These are phyloP conservation scores for Drosophila rufa DNA, from an alignment of 1,140 invertebrate genomes.

Conservation along the genomic window DNA sequence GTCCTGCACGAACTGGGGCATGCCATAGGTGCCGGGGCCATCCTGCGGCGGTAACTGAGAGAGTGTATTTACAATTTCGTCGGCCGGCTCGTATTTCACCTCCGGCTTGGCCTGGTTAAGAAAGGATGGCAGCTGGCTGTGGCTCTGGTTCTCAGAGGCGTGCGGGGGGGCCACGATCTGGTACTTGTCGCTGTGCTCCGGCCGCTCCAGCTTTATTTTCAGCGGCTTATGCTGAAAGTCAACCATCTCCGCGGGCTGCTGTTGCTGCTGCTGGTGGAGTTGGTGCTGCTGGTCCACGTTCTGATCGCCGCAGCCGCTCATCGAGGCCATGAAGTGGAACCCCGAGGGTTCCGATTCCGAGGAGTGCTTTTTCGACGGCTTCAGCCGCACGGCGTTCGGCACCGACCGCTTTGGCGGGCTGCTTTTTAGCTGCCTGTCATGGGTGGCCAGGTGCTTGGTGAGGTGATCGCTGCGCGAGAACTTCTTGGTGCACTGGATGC, in stretches of 20 bases:
- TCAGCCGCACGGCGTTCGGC: conserved; percentile 38
- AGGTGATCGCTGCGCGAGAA: conserved; percentile 95
- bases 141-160: conserved; percentile 21
- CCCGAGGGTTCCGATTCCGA: conserved; percentile 60
- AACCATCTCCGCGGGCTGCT: conserved; percentile 32
- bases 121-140: conserved; percentile 53
- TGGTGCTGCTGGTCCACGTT: conserved; percentile 32
- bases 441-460: conserved; percentile 89
- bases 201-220: conserved; percentile 77
- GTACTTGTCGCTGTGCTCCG: conserved; percentile 78
- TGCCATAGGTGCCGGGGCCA: conserved; percentile 65
- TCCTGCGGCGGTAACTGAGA: conserved; percentile 67
- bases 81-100: conserved; percentile 70
- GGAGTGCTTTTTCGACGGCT: conserved; percentile 54
- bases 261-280: conserved; percentile 37
- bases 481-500: conserved; percentile 90
- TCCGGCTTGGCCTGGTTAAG: conserved; percentile 64
- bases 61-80: conserved; percentile 71
- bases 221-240: conserved; percentile 56
- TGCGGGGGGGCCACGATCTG: conserved; percentile 56
- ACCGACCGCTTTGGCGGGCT: conserved; percentile 61
- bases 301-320: conserved; percentile 47
- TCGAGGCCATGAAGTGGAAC: conserved; percentile 75
- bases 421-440: conserved; percentile 67
- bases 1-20: conserved; percentile 86